Evolutionary conservation across 92 coral and sea anemone genomes (phyloP).

Genomic region (Umimayanthus chanpuru): DNA sequence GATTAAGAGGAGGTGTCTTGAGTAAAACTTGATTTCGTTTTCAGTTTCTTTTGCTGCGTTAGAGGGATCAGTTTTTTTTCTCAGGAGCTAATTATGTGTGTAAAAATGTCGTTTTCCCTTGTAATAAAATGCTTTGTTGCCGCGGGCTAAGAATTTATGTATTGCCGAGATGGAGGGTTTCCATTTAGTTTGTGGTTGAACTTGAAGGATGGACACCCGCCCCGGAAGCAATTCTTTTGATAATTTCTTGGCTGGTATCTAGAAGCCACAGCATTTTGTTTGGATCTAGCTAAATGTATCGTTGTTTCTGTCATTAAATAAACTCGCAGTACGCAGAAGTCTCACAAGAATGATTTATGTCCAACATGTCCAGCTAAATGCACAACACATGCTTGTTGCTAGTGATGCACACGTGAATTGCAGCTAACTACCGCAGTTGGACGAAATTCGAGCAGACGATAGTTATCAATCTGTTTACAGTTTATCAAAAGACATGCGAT

Average conservation of each 20-base stretch:
- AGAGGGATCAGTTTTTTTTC: not conserved
- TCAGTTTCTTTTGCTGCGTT: not conserved
- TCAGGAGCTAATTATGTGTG: not conserved
- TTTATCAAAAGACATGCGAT: not conserved
- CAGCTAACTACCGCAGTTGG: not conserved
- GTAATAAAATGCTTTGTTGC: too few species aligned
- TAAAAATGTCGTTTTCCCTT: not conserved
- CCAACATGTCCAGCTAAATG: not conserved
- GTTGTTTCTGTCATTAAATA: not conserved
- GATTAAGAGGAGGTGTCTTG: not conserved
- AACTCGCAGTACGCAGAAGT: not conserved
- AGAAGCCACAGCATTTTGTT: not conserved
- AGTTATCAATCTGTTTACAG: not conserved
- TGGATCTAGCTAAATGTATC: not conserved
- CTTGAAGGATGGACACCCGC: not conserved
- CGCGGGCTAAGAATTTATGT: not conserved
- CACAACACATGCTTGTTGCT: not conserved
- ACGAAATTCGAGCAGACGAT: not conserved
- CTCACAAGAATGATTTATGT: not conserved
- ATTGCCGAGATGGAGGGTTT: not conserved
- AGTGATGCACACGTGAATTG: not conserved
- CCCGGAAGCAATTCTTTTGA: constrained; percentile 17
- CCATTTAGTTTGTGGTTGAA: not conserved
- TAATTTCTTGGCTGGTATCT: not conserved
- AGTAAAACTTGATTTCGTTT: not conserved